Evolutionary conservation across 2,113 vertebrate species (phyloP).

Genomic region (Sinocyclocheilus maitianheensis): DNA sequence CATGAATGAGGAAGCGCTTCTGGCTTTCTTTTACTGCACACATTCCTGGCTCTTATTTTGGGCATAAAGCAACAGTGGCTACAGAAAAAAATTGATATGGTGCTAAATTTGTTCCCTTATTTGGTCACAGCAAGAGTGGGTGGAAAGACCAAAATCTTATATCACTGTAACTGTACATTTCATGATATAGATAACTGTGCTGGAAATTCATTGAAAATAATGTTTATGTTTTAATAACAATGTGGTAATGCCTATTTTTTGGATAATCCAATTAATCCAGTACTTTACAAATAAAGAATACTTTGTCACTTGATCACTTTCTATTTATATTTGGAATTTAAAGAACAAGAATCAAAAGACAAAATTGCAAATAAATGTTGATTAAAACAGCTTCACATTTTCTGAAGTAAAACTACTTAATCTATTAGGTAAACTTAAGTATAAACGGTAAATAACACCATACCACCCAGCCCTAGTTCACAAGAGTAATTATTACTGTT

Average conservation of each 20-base stretch:
- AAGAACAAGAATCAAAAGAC: not conserved
- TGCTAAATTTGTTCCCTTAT: constrained; percentile 35
- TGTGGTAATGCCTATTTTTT: not conserved
- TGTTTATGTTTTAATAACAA: constrained; percentile 4
- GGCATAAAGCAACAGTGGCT: constrained; percentile 38
- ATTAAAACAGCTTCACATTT: not conserved
- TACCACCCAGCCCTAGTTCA: not conserved
- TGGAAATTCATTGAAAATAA: not conserved
- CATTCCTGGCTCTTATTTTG: constrained; percentile 41
- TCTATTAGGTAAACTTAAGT: no score
- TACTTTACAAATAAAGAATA: not conserved
- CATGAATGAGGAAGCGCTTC: constrained; percentile 29
- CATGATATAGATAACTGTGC: not conserved
- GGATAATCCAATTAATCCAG: not conserved
- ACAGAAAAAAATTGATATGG: constrained; percentile 34
- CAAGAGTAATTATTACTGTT: not conserved
- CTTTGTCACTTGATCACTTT: not conserved
- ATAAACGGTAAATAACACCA: not conserved
- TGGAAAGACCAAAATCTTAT: not conserved
- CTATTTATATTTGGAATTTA: not conserved
- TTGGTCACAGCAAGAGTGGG: constrained; percentile 32
- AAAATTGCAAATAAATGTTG: not conserved
- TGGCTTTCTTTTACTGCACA: constrained; percentile 30
- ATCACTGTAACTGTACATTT: constrained; percentile 19
- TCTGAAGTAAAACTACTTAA: not conserved